Conservation (phyloP, 2,113 vertebrate species). For the Donacobius atricapilla region DNA sequence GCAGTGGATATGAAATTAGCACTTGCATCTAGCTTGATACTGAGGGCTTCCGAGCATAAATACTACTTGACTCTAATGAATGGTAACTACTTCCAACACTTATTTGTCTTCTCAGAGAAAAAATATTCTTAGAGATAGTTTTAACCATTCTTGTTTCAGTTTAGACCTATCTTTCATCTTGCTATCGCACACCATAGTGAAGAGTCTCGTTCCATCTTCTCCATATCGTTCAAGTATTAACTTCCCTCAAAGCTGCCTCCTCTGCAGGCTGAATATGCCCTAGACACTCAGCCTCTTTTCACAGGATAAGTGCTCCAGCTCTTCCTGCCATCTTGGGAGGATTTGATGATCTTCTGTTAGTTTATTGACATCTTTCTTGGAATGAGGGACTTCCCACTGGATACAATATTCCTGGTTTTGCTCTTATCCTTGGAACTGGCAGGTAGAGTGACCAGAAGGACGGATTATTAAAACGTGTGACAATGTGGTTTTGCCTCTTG, state of each 20-base stretch:
- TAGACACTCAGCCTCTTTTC: fast-evolving
- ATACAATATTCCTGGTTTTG: not conserved
- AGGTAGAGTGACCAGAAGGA: not conserved
- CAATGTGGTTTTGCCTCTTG: not conserved
- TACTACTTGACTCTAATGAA: not conserved
- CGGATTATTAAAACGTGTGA: not conserved
- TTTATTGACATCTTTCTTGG: not conserved
- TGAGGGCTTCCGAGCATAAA: not conserved
- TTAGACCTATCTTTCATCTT: not conserved
- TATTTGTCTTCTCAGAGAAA: not conserved
- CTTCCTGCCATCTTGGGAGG: not conserved
- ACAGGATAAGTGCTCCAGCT: not conserved
- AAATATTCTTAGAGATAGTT: not conserved
- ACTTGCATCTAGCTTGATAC: not conserved
- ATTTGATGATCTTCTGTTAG: not conserved
- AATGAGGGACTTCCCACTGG: not conserved
- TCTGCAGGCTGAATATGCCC: not conserved
- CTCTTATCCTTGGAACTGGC: not conserved
- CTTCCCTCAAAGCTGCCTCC: not conserved
- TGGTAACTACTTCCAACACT: not conserved
- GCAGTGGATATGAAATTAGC: not conserved
- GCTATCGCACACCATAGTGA: fast-evolving
- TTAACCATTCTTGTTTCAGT: not conserved
- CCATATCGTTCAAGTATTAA: not conserved
- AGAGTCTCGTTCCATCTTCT: not conserved